Base-by-base conservation (phyloP, 1,140 invertebrate genomes). In the Caerostris extrusa region DNA sequence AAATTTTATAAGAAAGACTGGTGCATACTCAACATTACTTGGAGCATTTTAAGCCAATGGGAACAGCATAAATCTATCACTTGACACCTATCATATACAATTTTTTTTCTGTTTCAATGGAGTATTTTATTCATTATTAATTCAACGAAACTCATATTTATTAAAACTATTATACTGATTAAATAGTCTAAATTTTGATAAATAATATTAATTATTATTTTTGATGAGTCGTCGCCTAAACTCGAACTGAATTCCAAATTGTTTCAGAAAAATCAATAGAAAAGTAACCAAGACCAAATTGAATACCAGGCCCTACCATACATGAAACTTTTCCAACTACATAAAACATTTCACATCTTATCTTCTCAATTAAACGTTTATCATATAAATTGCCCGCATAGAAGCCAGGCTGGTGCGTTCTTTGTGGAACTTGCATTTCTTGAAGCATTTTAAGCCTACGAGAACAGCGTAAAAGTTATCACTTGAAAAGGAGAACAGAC, bases 331-430 rank as follows among this genome's bases (percentile, higher is more conserved):
- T 56, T 7, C 82, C 17, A 5, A 10, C 55, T 60, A 7, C 55
- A 19, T 58, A 85, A 58, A 85, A 85, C 55, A 19, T 58, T 85
- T 7, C 5, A 34, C n/a, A 61, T 64, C 86, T 88, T 88, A 88
- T 88, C 86, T 88, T 64, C 64, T 50, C 50, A 88, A 88, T 88
- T 88, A 88, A 67, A 67, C 60, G 53, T 88, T 88, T 88, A 88
- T 88, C 86, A 88, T 64, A 88, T 88, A 88, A 88, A 67, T 88
- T 12, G 57, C 61, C 61, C 58, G 17, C 19, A 88, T 83, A 14
- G 56, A 58, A 83, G 81, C 34, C 5, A 19, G 56, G 5, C 17
- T 83, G 17, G 53, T 12, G 3, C 17, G 10, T 56, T 83, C 81
- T 17, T 83, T 83, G 56, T 56, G 58, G 50, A 81, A 81, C 71